Conservation (phyloP, 30 jellyfish, hydroid and myxozoan species). For the Turritopsis dohrnii region DNA sequence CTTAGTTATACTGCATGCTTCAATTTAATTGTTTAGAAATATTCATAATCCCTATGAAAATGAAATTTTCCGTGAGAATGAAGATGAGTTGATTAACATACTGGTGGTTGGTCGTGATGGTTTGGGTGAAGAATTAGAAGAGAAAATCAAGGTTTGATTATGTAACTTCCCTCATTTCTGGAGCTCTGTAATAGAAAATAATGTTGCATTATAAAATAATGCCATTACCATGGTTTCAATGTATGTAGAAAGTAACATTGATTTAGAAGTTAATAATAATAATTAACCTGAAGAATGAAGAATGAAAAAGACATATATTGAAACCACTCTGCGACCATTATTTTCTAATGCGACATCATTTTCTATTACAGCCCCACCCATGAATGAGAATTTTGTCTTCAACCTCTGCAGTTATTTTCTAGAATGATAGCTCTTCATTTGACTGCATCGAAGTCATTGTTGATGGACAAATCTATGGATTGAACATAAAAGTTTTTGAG, state of each 20-base stretch:
- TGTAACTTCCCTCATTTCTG: too few relatives aligned
- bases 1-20: not conserved
- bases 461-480: slow-evolving; percentile 88
- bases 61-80: slow-evolving; percentile 70
- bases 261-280: too few relatives aligned
- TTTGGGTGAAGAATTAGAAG: slow-evolving; percentile 81
- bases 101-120: slow-evolving; percentile 84
- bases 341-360: too few relatives aligned
- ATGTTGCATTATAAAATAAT: too few relatives aligned
- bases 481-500: slow-evolving; percentile 66
- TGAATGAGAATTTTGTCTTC: too few relatives aligned
- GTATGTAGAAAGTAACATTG: too few relatives aligned
- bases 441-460: slow-evolving; percentile 82
- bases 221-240: too few relatives aligned
- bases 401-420: not conserved
- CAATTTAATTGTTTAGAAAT: slow-evolving; percentile 37
- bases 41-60: slow-evolving; percentile 85
- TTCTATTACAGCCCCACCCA: too few relatives aligned
- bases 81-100: slow-evolving; percentile 82
- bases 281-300: too few relatives aligned
- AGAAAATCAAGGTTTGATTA: slow-evolving; percentile 91
- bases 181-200: too few relatives aligned
- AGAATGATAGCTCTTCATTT: slow-evolving; percentile 95
- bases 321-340: too few relatives aligned
- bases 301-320: too few relatives aligned